phyloP scores from a whole-genome alignment of 2,888 invertebrate genomes.

The Lepas anatifera region DNA sequence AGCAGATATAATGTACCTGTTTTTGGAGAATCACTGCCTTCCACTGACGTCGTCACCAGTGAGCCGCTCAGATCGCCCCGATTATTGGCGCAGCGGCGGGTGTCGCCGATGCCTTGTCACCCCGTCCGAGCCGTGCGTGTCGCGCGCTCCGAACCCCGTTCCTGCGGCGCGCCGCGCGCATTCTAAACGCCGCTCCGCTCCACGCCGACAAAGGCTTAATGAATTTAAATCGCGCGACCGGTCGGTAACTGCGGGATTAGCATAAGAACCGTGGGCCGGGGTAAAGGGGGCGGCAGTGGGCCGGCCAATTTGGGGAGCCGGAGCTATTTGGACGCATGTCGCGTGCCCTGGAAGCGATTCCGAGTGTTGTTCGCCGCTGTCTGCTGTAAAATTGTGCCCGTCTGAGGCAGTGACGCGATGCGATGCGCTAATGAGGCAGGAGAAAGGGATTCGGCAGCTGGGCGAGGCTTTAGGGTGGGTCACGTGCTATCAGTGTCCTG shows the following conservation, averaged over 20 bases:
- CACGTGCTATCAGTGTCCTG: no score
- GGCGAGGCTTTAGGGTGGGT: no score
- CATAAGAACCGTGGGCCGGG: neutral
- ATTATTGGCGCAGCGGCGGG: no score
- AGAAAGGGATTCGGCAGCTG: neutral
- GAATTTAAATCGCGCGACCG: neutral
- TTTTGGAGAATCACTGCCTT: no score
- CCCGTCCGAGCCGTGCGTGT: neutral
- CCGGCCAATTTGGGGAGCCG: conserved; percentile 1
- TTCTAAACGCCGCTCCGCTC: neutral
- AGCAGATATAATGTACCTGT: no score
- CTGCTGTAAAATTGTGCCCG: neutral
- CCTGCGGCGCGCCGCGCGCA: neutral
- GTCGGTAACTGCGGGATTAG: neutral
- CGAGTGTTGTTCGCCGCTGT: neutral
- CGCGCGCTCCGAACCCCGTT: neutral
- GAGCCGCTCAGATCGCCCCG: no score
- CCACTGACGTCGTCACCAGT: no score
- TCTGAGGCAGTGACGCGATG: neutral
- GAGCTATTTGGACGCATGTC: no score
- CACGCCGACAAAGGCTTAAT: conserved; percentile 3
- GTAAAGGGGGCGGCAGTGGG: no score
- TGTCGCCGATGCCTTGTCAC: no score
- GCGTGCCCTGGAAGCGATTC: no score
- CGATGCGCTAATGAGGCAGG: no score